A percentile compares a stretch with the other conserved stretches of the same genome.
Evolutionary conservation across 2,113 vertebrate genomes (phyloP).

Genomic region (Rissa tridactyla): DNA sequence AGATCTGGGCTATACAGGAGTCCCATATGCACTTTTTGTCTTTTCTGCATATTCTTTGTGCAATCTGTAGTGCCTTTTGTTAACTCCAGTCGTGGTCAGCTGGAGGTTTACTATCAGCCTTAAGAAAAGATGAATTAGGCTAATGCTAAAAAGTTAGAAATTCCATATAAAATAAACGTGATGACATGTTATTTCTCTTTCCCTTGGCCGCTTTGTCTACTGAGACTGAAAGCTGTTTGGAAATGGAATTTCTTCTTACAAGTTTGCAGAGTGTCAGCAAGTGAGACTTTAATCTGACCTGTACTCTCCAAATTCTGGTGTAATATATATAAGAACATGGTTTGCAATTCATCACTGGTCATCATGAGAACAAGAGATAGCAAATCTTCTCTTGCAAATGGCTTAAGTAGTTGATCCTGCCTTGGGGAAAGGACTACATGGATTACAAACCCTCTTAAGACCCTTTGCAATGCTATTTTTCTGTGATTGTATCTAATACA

Average conservation of each 20-base stretch:
- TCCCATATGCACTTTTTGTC: not conserved
- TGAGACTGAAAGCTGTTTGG: not conserved
- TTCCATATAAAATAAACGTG: not conserved
- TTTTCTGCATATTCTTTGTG: not conserved
- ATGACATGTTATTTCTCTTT: not conserved
- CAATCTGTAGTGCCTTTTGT: not conserved
- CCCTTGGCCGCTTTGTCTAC: not conserved
- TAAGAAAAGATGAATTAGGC: not conserved
- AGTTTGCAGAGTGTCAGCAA: not conserved
- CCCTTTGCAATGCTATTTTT: too few relatives aligned
- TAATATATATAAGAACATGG: not conserved
- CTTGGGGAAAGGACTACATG: not conserved
- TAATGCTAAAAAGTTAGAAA: not conserved
- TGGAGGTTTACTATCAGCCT: not conserved
- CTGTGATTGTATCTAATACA: too few relatives aligned
- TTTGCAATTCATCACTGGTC: not conserved
- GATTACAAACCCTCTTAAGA: not conserved
- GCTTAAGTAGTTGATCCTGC: slow-evolving; percentile 19
- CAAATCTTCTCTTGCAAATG: slow-evolving; percentile 6
- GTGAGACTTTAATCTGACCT: not conserved
- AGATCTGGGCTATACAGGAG: not conserved
- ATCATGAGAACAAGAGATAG: slow-evolving; percentile 5
- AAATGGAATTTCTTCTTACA: not conserved
- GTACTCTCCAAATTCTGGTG: not conserved
- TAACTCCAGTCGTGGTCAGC: not conserved